Percentiles rank a stretch among this genome's conserved stretches.
These are phyloP conservation scores for Sclerodermus sp. DNA, from an alignment of 2,888 invertebrate genomes.

Conservation along the genomic window DNA sequence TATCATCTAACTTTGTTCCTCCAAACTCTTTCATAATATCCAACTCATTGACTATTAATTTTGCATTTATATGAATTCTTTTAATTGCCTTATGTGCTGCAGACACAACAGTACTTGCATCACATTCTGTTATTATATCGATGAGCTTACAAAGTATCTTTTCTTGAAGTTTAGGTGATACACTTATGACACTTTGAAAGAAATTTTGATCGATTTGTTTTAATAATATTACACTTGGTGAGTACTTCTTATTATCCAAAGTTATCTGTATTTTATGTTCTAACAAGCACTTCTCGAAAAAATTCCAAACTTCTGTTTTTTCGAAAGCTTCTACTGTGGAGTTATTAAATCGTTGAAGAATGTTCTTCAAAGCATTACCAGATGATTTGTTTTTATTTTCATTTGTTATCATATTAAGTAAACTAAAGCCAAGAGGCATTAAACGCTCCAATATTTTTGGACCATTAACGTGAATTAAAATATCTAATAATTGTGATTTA, in stretches of 20 bases:
- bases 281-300: slow-evolving; percentile 63
- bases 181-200: slow-evolving; percentile 50
- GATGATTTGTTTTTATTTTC: slow-evolving; percentile 45
- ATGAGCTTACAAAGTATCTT: slow-evolving; percentile 43
- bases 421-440: slow-evolving; percentile 38
- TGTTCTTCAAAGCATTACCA: slow-evolving; percentile 61
- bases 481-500: slow-evolving; percentile 59
- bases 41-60: slow-evolving; percentile 64
- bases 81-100: slow-evolving; percentile 68
- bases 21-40: slow-evolving; percentile 60
- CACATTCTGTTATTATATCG: slow-evolving; percentile 49
- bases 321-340: slow-evolving; percentile 58
- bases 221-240: slow-evolving; percentile 60
- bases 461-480: slow-evolving; percentile 60
- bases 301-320: slow-evolving; percentile 61
- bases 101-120: slow-evolving; percentile 47
- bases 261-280: slow-evolving; percentile 59
- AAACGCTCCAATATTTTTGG: slow-evolving; percentile 57
- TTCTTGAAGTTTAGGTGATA: slow-evolving; percentile 29
- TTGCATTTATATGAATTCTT: slow-evolving; percentile 67
- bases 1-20: neutral
- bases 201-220: slow-evolving; percentile 63
- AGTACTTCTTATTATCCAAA: slow-evolving; percentile 54
- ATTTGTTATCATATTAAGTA: slow-evolving; percentile 44
- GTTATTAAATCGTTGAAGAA: slow-evolving; percentile 64